phyloP scores from a whole-genome alignment of 1,140 invertebrate species.

The Drosophila mauritiana region DNA sequence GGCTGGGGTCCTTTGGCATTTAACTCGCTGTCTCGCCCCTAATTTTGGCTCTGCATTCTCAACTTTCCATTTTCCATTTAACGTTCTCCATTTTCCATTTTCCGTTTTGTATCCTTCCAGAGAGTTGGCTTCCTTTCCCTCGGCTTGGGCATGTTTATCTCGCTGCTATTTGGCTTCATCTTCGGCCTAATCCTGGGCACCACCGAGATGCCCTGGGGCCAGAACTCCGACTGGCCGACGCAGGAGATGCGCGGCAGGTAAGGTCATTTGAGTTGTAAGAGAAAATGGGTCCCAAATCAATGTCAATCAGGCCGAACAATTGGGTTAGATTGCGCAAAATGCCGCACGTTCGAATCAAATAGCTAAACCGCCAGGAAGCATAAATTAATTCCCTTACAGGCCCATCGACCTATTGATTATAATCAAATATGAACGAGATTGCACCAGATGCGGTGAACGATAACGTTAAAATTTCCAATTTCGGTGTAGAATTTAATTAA shows the following conservation, averaged over 20 bases:
- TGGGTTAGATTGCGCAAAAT: slow-evolving; percentile 46
- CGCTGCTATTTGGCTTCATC: slow-evolving; percentile 91
- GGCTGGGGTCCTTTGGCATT: slow-evolving; percentile 61
- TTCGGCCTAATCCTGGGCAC: slow-evolving; percentile 91
- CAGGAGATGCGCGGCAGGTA: slow-evolving; percentile 92
- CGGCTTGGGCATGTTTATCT: slow-evolving; percentile 89
- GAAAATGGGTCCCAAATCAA: slow-evolving; percentile 30
- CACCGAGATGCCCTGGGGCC: slow-evolving; percentile 91
- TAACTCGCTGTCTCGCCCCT: slow-evolving; percentile 25
- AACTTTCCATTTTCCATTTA: background rate
- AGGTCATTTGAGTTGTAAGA: slow-evolving; percentile 14
- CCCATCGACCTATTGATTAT: slow-evolving; percentile 4
- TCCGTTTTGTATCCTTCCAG: slow-evolving; percentile 81
- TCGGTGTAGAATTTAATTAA: slow-evolving; percentile 33
- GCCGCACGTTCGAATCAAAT: slow-evolving; percentile 29
- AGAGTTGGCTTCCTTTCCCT: slow-evolving; percentile 89
- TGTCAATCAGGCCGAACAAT: slow-evolving; percentile 61
- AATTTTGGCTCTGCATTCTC: slow-evolving; percentile 1
- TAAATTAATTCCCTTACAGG: slow-evolving; percentile 39
- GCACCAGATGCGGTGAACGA: background rate
- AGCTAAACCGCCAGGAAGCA: slow-evolving; percentile 25
- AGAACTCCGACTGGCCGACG: slow-evolving; percentile 91
- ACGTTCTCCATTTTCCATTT: background rate
- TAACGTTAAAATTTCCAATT: slow-evolving; percentile 11
- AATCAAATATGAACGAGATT: slow-evolving; percentile 32